Evolutionary conservation across 2,888 invertebrate species (phyloP).

Genomic region (Cantharis flavilabris): DNA sequence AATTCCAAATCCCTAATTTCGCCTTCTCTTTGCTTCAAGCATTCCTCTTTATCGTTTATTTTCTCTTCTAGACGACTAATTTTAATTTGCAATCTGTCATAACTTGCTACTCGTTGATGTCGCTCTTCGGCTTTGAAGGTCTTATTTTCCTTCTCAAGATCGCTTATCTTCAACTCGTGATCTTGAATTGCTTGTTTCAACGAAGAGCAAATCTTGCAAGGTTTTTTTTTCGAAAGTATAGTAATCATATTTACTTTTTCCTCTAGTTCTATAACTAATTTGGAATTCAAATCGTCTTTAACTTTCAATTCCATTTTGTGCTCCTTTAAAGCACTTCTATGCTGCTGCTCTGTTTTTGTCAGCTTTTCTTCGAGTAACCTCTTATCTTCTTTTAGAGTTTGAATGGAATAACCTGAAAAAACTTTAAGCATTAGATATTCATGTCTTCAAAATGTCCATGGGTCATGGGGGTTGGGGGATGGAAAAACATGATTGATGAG

Average conservation of each 20-base stretch:
- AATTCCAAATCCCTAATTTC: not conserved
- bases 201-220: not conserved
- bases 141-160: not conserved
- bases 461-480: too few species aligned
- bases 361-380: not conserved
- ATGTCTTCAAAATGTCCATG: too few species aligned
- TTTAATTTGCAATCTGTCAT: not conserved
- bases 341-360: not conserved
- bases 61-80: constrained; percentile 5
- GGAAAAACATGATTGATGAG: too few species aligned
- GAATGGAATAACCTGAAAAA: not conserved
- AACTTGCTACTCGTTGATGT: not conserved
- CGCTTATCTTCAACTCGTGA: not conserved
- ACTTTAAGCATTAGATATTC: too few species aligned
- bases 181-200: not conserved
- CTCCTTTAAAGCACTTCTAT: not conserved
- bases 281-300: not conserved
- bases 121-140: not conserved
- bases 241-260: not conserved
- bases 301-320: not conserved
- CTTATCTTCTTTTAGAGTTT: not conserved
- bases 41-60: not conserved
- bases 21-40: not conserved
- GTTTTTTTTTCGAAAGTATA: not conserved
- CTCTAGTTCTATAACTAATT: not conserved